Base-by-base conservation (phyloP, 2,113 vertebrate genomes). In the Amblyornis subalaris region DNA sequence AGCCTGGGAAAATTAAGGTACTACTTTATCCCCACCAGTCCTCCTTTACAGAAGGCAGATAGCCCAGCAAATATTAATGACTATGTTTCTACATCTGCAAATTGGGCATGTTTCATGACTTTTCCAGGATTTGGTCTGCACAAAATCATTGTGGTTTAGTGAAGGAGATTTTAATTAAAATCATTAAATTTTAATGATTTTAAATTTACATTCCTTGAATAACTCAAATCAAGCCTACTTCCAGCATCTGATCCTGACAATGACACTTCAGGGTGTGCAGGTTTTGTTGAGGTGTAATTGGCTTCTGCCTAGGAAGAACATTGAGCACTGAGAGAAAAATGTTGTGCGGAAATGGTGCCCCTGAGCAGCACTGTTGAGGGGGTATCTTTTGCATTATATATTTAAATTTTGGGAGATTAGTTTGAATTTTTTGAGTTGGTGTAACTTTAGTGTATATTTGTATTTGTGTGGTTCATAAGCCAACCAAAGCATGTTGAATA, bases 21-120 rank as follows among this genome's bases (percentile, higher is more conserved):
- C 31, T 73, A 8, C 10, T 35, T 70, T 54, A 23, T n/a, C 5
- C 1, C 4, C 4, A 3, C 8, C 4, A 14, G 0, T n/a, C 28
- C 53, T 69, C 47, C 42, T 71, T 35, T 55, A 28, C 5, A n/a
- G 35, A 44, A 75, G 35, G 7, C 38, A 65, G 13, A 23, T 25
- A 29, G 26, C 29, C 12, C 45, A 57, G 61, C 60, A 61, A 14
- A 26, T 36, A 24, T 22, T 64, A 45, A 20, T 33, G 15, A 24
- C 13, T 36, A 0, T 29, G 4, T 62, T 80, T 90, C 58, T 73
- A 40, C 60, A 57, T 24, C 53, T 45, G 11, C 69, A 71, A 31
- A 69, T 17, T 38, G 35, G 35, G 12, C 31, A 5, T 42, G 35
- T 61, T 83, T 77, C 10, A 29, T 77, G 36, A 21, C 25, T 84